A percentile compares a stretch with the other conserved stretches of the same genome.
Evolutionary conservation across 2,113 vertebrate species (phyloP).

Genomic region (Edolisoma coerulescens): DNA sequence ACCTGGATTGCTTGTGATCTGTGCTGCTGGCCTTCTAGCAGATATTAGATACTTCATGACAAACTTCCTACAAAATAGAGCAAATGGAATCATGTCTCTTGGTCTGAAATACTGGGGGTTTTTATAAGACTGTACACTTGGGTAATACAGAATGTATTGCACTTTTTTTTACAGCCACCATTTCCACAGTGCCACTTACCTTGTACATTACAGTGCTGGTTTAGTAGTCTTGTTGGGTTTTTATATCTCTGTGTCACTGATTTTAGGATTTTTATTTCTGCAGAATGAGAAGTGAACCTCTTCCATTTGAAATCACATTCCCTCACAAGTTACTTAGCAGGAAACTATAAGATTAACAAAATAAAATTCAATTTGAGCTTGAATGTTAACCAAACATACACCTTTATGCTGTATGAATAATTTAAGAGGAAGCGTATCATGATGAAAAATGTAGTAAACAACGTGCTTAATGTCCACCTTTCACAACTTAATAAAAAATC

Average conservation of each 20-base stretch:
- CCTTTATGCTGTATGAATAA: neutral
- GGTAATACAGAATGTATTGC: neutral
- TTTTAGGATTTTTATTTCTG: neutral
- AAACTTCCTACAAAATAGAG: neutral
- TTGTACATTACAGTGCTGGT: neutral
- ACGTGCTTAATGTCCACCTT: neutral
- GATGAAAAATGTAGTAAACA: neutral
- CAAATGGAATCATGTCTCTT: neutral
- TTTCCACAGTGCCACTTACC: neutral
- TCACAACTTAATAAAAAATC: neutral
- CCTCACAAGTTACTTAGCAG: neutral
- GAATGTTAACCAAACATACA: neutral
- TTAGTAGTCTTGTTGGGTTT: neutral
- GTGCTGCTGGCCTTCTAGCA: neutral
- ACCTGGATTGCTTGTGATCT: neutral
- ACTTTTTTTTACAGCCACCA: neutral
- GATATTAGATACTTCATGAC: neutral
- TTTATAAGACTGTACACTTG: neutral
- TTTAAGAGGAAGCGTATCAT: neutral
- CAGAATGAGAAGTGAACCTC: neutral
- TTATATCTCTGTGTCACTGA: neutral
- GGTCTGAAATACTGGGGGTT: accelerated
- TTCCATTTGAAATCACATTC: neutral
- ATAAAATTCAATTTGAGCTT: neutral
- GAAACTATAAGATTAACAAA: neutral